These are phyloP conservation scores for Agrochola circellaris DNA, from an alignment of 2,888 invertebrate genomes.

Conservation along the genomic window DNA sequence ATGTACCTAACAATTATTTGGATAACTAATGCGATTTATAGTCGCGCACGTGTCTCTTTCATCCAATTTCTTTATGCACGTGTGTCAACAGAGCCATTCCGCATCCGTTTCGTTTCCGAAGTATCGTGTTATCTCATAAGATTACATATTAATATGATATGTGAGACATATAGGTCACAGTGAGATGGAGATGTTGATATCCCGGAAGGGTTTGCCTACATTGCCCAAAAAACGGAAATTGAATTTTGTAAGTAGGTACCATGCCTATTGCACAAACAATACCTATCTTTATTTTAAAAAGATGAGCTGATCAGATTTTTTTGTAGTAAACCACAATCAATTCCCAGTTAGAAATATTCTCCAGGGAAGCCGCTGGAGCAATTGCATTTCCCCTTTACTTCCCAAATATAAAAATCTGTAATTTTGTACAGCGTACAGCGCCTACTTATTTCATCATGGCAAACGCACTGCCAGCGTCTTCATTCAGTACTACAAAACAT, in stretches of 20 bases:
- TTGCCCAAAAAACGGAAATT: neutral
- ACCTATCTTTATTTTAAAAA: neutral
- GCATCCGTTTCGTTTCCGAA: conserved; percentile 12
- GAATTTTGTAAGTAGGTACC: neutral
- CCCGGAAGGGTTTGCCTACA: neutral
- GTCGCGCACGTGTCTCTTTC: neutral
- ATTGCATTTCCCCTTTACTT: neutral
- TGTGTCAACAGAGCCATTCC: conserved; percentile 27
- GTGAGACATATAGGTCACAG: neutral
- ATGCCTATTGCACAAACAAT: neutral
- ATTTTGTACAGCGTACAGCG: neutral
- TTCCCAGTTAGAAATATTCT: neutral
- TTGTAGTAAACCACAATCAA: too few relatives aligned
- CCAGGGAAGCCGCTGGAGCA: neutral
- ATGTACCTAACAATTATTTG: conserved; percentile 19
- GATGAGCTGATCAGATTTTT: neutral
- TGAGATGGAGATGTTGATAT: neutral
- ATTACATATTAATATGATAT: conserved; percentile 12
- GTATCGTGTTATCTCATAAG: conserved; percentile 20
- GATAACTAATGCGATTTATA: conserved; percentile 18
- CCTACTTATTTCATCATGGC: neutral
- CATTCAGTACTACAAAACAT: neutral
- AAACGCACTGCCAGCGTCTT: neutral
- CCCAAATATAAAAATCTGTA: neutral
- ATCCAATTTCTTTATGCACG: conserved; percentile 23